Base-by-base conservation (phyloP, 2,797 vertebrate genomes). In the Bryconaethiops microstoma region DNA sequence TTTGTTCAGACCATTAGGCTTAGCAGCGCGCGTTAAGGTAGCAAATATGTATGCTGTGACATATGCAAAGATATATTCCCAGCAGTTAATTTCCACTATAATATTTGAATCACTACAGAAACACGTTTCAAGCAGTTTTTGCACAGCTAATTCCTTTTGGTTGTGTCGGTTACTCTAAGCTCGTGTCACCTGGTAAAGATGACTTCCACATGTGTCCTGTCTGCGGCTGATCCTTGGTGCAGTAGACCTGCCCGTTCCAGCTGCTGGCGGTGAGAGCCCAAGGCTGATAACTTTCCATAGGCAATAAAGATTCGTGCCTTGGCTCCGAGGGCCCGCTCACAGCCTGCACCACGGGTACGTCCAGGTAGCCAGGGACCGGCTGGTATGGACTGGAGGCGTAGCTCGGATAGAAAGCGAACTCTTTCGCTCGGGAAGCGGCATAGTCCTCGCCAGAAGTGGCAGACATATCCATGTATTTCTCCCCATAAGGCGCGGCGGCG, bases 241-340 rank as follows among this genome's bases (percentile, higher is more conserved):
- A 97, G 92, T 97, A 99, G 90, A 97, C 95, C 87, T 98, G 98
- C 83, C 97, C 96, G 87, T 97, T 98, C 98, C 98, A 99, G 16
- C 96, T 95, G 82, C 96, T 97, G 83, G 96, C 52, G n/a, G 79
- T 93, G 92, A 98, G 94, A 83, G 96, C 93, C 97, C 97, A 99
- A 1, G 97, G 97, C 91, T 99, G 98, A 92, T 98, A 99, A 91
- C 96, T 95, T 90, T 99, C 98, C 96, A 98, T 95, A 78, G 97
- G 96, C 84, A 99, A 85, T 86, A 99, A 91, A 60, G 97, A 88
- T 52, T 99, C 98, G 81, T 98, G 97, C 62, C 97, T 93, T 57
- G 96, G 94, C 89, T 99, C 97, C 50, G 96, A 92, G 6, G 96
- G 95, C n/a, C 95, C 95, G 70, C 95, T 96, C 78, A 97, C 92